Conservation (phyloP, 2,888 invertebrate species). For the Mactromeris polynyma region DNA sequence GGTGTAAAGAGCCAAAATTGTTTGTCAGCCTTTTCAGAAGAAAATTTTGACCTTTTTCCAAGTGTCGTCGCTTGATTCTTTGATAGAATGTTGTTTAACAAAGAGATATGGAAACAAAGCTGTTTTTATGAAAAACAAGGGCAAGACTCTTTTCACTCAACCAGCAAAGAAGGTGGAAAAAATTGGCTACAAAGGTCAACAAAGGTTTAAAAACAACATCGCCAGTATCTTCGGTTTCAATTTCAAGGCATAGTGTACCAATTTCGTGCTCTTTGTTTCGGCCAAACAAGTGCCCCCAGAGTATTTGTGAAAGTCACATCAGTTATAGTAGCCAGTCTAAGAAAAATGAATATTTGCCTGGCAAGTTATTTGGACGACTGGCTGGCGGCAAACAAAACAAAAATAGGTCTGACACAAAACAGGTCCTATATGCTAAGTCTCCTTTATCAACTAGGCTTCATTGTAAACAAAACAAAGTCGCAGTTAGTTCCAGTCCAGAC, state of each 20-base stretch:
- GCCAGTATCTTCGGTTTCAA: slow-evolving; percentile 54
- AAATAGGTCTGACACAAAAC: neutral
- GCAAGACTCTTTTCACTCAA: no score
- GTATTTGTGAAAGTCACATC: slow-evolving; percentile 50
- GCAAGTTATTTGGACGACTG: slow-evolving; percentile 63
- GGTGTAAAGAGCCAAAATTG: no score
- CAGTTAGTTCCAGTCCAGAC: slow-evolving; percentile 44
- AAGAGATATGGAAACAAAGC: no score
- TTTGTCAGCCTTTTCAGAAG: no score
- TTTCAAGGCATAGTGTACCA: slow-evolving; percentile 53
- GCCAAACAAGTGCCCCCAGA: slow-evolving; percentile 38
- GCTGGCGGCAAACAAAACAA: neutral
- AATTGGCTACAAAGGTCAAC: no score
- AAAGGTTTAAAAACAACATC: no score
- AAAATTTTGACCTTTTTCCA: no score
- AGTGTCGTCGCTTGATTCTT: no score
- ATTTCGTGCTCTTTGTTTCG: slow-evolving; percentile 46
- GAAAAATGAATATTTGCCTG: slow-evolving; percentile 41
- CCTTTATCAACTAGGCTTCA: slow-evolving; percentile 60
- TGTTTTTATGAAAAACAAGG: no score
- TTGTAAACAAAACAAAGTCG: slow-evolving; percentile 59
- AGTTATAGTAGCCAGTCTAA: slow-evolving; percentile 44
- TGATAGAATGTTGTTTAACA: no score
- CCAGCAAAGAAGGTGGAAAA: no score
- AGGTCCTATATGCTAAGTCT: slow-evolving; percentile 10